phyloP scores from a whole-genome alignment of 2,797 vertebrate species.

The Bradypodion pumilum region DNA sequence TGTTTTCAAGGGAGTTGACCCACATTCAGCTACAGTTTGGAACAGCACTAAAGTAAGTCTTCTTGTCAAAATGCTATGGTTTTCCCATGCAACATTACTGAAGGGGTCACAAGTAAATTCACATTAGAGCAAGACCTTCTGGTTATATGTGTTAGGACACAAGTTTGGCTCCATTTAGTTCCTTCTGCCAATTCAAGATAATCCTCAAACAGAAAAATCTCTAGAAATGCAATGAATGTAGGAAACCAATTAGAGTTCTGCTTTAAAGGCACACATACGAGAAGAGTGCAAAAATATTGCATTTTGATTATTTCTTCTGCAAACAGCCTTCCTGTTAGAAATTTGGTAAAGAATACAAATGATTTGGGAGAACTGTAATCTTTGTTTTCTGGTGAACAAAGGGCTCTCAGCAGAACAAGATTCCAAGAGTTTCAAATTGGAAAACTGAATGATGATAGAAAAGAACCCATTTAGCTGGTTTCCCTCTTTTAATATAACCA shows the following conservation, averaged over 20 bases:
- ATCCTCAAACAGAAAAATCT: background rate
- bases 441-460: background rate
- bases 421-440: background rate
- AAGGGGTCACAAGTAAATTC: background rate
- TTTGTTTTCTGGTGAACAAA: background rate
- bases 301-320: background rate
- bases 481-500: too few species aligned
- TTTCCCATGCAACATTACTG: background rate
- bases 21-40: too few species aligned
- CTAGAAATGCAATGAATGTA: background rate
- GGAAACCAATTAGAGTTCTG: background rate
- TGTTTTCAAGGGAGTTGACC: too few species aligned
- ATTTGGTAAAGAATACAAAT: background rate
- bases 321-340: background rate
- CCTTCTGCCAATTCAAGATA: background rate
- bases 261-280: background rate
- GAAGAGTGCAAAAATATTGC: background rate
- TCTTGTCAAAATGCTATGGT: too few species aligned
- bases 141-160: background rate
- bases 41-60: too few species aligned
- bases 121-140: background rate
- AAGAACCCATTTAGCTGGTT: background rate
- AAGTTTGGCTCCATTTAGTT: background rate
- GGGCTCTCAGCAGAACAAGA: background rate
- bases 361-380: background rate